phyloP scores from a whole-genome alignment of 2,888 invertebrate species.

The Leistus spinibarbis region DNA sequence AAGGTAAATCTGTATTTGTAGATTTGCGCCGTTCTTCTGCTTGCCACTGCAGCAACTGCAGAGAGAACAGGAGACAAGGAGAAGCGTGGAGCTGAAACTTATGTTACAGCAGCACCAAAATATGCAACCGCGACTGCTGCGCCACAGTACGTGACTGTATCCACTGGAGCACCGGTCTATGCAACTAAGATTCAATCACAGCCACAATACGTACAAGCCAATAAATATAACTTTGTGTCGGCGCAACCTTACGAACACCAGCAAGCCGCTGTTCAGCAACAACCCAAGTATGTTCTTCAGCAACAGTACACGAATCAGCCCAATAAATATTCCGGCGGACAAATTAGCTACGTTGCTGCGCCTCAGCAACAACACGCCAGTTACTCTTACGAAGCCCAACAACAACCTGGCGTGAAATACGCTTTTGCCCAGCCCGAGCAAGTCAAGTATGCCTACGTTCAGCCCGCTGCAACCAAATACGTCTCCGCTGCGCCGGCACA shows the following conservation, averaged over 20 bases:
- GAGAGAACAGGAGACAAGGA: slow-evolving; percentile 1
- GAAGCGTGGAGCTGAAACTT: slow-evolving; percentile 25
- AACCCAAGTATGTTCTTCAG: slow-evolving; percentile 16
- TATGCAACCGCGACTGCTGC: slow-evolving; percentile 9
- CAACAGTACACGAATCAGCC: background rate
- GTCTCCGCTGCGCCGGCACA: background rate
- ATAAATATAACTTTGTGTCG: background rate
- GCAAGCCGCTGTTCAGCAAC: slow-evolving; percentile 12
- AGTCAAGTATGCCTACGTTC: slow-evolving; percentile 2
- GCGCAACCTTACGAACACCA: slow-evolving; percentile 22
- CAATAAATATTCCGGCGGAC: background rate
- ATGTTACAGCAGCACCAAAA: slow-evolving; percentile 7
- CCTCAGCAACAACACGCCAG: slow-evolving; percentile 26
- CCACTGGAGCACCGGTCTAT: background rate
- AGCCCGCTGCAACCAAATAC: background rate
- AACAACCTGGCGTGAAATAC: slow-evolving; percentile 9
- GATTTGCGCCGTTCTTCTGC: slow-evolving; percentile 1
- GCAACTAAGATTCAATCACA: slow-evolving; percentile 1
- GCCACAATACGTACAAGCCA: background rate
- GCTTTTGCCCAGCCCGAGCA: slow-evolving; percentile 8
- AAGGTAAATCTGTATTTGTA: slow-evolving; percentile 2
- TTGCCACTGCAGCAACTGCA: slow-evolving; percentile 8
- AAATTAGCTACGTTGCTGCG: background rate
- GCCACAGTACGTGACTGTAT: background rate
- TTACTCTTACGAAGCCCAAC: slow-evolving; percentile 23